Evolutionary conservation across 2,888 invertebrate species (phyloP), one percentile per base, ranked within the genome.

Genomic region (Amblyjoppa proteus): DNA sequence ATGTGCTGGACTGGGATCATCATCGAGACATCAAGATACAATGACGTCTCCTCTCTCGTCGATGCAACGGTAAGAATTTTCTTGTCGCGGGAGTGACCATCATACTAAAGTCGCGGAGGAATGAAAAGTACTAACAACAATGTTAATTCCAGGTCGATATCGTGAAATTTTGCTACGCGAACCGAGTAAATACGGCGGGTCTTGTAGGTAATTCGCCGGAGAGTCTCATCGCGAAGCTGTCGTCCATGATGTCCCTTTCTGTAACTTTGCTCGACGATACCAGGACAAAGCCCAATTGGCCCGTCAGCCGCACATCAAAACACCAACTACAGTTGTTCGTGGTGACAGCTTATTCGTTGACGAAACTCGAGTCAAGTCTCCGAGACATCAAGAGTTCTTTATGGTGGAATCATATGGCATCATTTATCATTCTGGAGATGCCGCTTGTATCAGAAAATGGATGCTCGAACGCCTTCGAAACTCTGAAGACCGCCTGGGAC

Each of bases 371-470:
- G 49, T 5, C 9, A 11, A 45, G 6, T 38, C 20, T 78, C n/a
- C 1, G 0, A 16, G 11, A 34, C 3, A 25, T 87, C 13, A 87
- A 58, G 53, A 68, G 56, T 20, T 87, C 88, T n/a, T 49, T 75
- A 25, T 86, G 86, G 81, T 90, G 90, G 90, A 89, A 90, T 66
- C 70, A 84, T n/a, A 81, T 41, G 53, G 88, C 76, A 3, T 61
- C 82, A 0, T 88, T 86, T 28, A 49, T 85, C 20, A 20, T 90
- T 6, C 2, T 87, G 31, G 81, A 87, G 11, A 49, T 25, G 51
- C 34, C 41, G 5, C 49, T 68, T 9, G 2, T 31, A 6, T 11
- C 69, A 9, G 56, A 38, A 0, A 56, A 51, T 11, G 74, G 73
- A 34, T 90, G 90, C 58, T 34, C 75, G 3, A 85, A 81, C 6